Evolutionary conservation across 2,888 invertebrate genomes (phyloP).

Genomic region (Alcis repandata): DNA sequence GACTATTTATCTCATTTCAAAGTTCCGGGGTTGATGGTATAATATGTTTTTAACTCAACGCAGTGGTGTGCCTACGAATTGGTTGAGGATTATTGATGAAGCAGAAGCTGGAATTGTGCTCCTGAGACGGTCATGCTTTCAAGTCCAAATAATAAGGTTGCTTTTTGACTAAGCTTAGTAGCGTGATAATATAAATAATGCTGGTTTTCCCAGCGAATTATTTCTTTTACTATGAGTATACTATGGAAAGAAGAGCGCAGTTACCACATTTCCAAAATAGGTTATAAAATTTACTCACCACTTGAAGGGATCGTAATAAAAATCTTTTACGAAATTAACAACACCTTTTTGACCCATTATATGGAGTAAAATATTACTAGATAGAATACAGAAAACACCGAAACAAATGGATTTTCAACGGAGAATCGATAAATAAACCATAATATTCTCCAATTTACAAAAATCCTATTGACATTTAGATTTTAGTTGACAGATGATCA

Average conservation of each 20-base stretch:
- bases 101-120: no score
- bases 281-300: slow-evolving; percentile 85
- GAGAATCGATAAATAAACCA: slow-evolving; percentile 48
- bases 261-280: slow-evolving; percentile 48
- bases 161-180: no score
- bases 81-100: no score
- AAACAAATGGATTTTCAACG: slow-evolving; percentile 46
- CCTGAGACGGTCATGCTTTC: no score
- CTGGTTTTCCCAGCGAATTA: no score
- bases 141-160: no score
- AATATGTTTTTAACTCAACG: no score
- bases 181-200: no score
- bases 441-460: slow-evolving; percentile 29
- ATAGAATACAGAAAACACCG: slow-evolving; percentile 41
- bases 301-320: slow-evolving; percentile 92
- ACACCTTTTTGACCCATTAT: slow-evolving; percentile 88
- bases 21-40: no score
- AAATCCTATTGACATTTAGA: slow-evolving; percentile 20
- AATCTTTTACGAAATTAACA: slow-evolving; percentile 86
- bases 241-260: slow-evolving; percentile 24
- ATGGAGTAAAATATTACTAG: slow-evolving; percentile 44
- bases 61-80: no score
- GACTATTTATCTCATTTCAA: no score
- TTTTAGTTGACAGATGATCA: neutral
- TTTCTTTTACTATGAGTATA: neutral